Conservation (phyloP, 1,140 invertebrate species). For the Drosophila lini region DNA sequence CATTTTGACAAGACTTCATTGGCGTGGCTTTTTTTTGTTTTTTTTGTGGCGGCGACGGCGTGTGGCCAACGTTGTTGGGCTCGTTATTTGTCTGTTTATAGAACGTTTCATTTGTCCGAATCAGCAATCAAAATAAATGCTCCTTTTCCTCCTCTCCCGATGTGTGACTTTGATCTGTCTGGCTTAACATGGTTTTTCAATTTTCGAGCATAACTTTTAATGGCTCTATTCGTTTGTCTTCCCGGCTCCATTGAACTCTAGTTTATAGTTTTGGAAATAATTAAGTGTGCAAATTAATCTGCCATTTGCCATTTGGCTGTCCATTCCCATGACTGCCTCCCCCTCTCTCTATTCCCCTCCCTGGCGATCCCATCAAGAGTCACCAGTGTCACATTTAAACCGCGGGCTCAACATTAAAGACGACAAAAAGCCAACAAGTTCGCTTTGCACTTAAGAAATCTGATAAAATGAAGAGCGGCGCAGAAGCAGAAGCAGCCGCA, state of each 20-base stretch:
- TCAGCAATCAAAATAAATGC: slow-evolving; percentile 72
- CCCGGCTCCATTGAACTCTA: slow-evolving; percentile 29
- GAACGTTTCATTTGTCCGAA: slow-evolving; percentile 79
- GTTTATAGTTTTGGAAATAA: slow-evolving; percentile 44
- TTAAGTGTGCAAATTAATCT: slow-evolving; percentile 63
- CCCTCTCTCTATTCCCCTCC: not conserved
- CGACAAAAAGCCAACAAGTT: slow-evolving; percentile 83
- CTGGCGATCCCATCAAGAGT: slow-evolving; percentile 73
- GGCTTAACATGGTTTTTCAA: slow-evolving; percentile 76
- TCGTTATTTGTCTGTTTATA: slow-evolving; percentile 65
- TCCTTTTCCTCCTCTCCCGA: not conserved
- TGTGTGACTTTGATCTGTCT: slow-evolving; percentile 48
- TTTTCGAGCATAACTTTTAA: slow-evolving; percentile 76
- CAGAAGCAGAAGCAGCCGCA: slow-evolving; percentile 18
- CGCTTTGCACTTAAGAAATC: slow-evolving; percentile 83
- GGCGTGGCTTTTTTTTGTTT: slow-evolving; percentile 30
- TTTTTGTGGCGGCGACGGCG: slow-evolving; percentile 22
- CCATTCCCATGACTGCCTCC: slow-evolving; percentile 57
- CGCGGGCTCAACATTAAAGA: slow-evolving; percentile 79
- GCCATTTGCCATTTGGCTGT: slow-evolving; percentile 41
- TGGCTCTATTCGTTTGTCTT: slow-evolving; percentile 68
- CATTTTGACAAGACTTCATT: slow-evolving; percentile 68
- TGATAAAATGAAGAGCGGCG: slow-evolving; percentile 61
- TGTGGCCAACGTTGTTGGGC: slow-evolving; percentile 60
- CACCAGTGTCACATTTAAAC: slow-evolving; percentile 80